These are phyloP conservation scores for Ctenosaura bakeri DNA, from an alignment of 2,797 vertebrate species.

Conservation along the genomic window DNA sequence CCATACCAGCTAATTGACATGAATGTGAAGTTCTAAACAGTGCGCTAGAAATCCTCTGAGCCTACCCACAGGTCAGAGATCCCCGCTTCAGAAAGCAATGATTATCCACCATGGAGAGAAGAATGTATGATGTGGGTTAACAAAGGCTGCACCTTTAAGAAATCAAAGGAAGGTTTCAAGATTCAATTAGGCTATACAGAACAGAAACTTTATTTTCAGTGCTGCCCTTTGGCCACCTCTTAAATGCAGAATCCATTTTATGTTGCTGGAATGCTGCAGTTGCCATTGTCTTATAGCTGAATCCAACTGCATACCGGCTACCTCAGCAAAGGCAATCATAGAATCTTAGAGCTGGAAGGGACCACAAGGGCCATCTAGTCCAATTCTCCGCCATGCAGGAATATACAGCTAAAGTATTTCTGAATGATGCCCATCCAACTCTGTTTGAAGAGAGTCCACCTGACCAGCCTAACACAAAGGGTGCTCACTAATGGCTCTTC, in stretches of 20 bases:
- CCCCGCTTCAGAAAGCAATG: slow-evolving; percentile 16
- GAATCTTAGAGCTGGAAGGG: too few relatives aligned
- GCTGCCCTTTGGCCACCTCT: background rate
- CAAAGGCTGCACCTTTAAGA: slow-evolving; percentile 24
- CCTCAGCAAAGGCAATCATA: background rate
- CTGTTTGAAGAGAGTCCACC: too few relatives aligned
- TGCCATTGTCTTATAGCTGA: background rate
- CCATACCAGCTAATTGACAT: slow-evolving; percentile 17
- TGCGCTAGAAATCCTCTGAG: background rate
- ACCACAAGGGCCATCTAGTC: background rate
- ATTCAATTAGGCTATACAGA: slow-evolving; percentile 6
- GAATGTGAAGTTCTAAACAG: slow-evolving; percentile 9
- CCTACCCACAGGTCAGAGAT: slow-evolving; percentile 14
- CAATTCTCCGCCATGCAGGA: too few relatives aligned
- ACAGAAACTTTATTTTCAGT: background rate
- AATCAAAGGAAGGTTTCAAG: background rate
- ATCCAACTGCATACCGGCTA: background rate
- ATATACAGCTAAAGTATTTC: too few relatives aligned
- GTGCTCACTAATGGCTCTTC: too few relatives aligned
- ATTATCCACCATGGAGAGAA: background rate
- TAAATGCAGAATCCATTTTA: background rate
- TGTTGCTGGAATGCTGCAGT: background rate
- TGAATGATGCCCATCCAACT: too few relatives aligned
- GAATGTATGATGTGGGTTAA: slow-evolving; percentile 18
- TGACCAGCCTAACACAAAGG: too few relatives aligned